These are phyloP conservation scores for Isoperla grammatica DNA, from an alignment of 2,888 invertebrate species.

Conservation along the genomic window DNA sequence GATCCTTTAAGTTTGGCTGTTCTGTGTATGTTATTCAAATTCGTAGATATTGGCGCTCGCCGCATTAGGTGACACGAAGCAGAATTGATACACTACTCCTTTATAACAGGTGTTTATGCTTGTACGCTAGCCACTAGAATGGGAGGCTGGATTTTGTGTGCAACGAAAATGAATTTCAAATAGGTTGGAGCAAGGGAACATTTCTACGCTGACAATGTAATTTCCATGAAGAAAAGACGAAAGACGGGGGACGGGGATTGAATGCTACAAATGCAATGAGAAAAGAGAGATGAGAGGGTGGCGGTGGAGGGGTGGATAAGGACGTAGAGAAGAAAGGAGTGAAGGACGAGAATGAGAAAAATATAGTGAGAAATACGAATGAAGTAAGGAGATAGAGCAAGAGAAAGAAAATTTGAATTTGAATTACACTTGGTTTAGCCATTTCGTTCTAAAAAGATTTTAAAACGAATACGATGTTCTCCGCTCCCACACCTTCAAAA, in stretches of 20 bases:
- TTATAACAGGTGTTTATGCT: too few species aligned
- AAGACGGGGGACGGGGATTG: background rate
- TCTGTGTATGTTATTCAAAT: too few species aligned
- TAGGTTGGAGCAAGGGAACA: constrained; percentile 4
- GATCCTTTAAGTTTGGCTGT: too few species aligned
- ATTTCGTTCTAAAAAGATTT: constrained; percentile 8
- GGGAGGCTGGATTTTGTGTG: too few species aligned
- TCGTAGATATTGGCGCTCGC: too few species aligned
- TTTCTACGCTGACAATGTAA: constrained; percentile 8
- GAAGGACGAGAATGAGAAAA: background rate
- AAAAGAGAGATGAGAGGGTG: background rate
- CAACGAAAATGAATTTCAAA: constrained; percentile 2
- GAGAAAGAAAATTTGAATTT: constrained; percentile 9
- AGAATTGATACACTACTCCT: too few species aligned
- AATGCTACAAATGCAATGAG: constrained; percentile 14
- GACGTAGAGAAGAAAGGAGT: background rate
- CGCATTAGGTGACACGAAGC: too few species aligned
- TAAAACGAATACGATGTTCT: constrained; percentile 8
- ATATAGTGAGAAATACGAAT: constrained; percentile 15
- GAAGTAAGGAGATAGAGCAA: background rate
- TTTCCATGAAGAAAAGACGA: constrained; percentile 12
- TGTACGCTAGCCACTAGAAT: too few species aligned
- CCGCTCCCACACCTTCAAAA: background rate
- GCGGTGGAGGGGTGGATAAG: too few species aligned
- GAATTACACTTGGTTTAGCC: constrained; percentile 10